Evolutionary conservation across 2,113 vertebrate genomes (phyloP).

Genomic region (Hippoglossus stenolepis): DNA sequence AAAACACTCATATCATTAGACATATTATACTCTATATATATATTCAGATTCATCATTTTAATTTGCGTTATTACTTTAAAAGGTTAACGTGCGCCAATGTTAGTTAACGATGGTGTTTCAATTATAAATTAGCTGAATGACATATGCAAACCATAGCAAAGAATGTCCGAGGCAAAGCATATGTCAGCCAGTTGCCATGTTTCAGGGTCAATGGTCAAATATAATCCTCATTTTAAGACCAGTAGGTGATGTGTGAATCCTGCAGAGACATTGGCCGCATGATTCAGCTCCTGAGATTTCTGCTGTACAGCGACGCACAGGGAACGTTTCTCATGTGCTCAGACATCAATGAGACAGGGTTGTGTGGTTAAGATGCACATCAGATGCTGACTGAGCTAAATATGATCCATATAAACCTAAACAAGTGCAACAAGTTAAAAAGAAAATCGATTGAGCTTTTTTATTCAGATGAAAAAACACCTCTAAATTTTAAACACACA

Average conservation of each 20-base stretch:
- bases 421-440: constrained; percentile 3
- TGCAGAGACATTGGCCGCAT: too few relatives aligned
- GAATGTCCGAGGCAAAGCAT: not conserved
- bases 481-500: constrained; percentile 52
- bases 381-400: not conserved
- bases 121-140: not conserved
- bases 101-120: not conserved
- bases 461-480: constrained; percentile 29
- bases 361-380: too few relatives aligned
- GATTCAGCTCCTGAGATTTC: not conserved
- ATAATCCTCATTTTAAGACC: not conserved
- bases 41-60: too few relatives aligned
- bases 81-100: too few relatives aligned
- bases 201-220: not conserved
- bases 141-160: not conserved
- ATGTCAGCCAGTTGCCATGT: not conserved
- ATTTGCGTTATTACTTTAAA: too few relatives aligned
- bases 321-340: not conserved
- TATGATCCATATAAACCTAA: not conserved
- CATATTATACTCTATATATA: not conserved
- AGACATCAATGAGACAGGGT: not conserved
- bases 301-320: not conserved
- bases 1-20: not conserved
- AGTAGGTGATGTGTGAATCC: not conserved
- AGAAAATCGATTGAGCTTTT: constrained; percentile 5